Evolutionary conservation across 2,113 vertebrate genomes (phyloP), one percentile per base, ranked within the genome.

Genomic region (Hypocryptadius cinnamomeus): DNA sequence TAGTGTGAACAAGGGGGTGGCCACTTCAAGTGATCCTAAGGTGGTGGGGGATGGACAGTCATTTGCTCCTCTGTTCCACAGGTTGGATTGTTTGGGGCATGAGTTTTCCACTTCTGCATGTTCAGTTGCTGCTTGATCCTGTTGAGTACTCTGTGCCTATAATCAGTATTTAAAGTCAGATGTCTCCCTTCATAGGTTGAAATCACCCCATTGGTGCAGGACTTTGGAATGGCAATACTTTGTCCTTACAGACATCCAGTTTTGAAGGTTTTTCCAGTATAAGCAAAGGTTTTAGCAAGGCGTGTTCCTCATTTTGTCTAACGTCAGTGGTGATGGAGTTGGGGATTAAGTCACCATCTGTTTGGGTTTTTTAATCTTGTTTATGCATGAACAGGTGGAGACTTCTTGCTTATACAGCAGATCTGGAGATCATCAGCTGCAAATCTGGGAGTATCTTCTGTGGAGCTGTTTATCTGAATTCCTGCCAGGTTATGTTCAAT

Each of bases 271-370:
- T 74, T 71, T 59, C 33, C 13, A 2, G 6, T 61, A 5, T 60
- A 72, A 85, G 53, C 20, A 53, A 79, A 83, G n/a, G 13, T 47
- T 93, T 84, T 54, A 82, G 45, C 0, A 2, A 86, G 78, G n/a
- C 2, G 0, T 47, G 53, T 65, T 84, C 57, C n/a, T 89, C 15
- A 8, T 60, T 53, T 87, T 68, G 63, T 47, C 48, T 57, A 31
- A 42, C 0, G 3, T 69, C 71, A 73, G 9, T 44, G 24, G 56
- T 71, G 79, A 35, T 83, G 39, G 76, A 84, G 22, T 4, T 84
- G 61, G 16, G 39, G 74, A 87, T 95, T 87, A 91, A 48, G 48
- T 80, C 68, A 71, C 85, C 71, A 85, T 91, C 85, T 96, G 71
- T 31, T 85, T 92, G 53, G 31, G 8, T 10, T 70, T 92, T 93